Evolutionary conservation across 2,113 vertebrate genomes (phyloP), one percentile per base, ranked within the genome.

Genomic region (Psittacula cyanocephala): DNA sequence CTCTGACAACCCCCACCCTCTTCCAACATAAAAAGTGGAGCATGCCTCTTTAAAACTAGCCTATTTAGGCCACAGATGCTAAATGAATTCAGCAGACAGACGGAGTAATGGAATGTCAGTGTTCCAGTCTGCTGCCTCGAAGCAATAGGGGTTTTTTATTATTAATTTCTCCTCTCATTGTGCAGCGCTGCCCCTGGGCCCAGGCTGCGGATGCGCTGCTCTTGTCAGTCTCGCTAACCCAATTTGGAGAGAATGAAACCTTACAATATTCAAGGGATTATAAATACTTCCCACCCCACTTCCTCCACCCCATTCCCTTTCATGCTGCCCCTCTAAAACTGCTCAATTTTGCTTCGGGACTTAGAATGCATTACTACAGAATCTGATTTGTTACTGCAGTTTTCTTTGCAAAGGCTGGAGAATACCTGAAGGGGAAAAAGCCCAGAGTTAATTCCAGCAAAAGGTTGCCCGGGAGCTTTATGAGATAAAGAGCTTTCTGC

Each of bases 61-160:
- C 97, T 97, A 96, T 97, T 97, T 97, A 97, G 97, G 96, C 94
- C 97, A 96, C 97, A 98, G 97, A 98, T 97, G 97, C 97, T 97
- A 96, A 97, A 97, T 97, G 97, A 97, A 97, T 98, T 97, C 97
- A 94, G 96, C 97, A 98, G 97, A 97, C 97, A 97, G 97, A 97
- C 96, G 81, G 96, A 97, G 95, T 97, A 97, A 97, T 97, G 97
- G 97, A 97, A 97, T 97, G 97, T 96, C 97, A 97, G 96, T 96
- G 96, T 97, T 97, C 97, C 96, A 97, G 97, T 97, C 97, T 97
- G 96, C 96, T 97, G 97, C 97, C 97, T 97, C 71, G 81, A 93
- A 98, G 97, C 97, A 95, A 97, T 94, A 92, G 96, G 91, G 89
- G 43, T 86, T 94, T 95, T 96, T 96, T 95, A 95, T 94, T 98